Base-by-base conservation (phyloP, 2,888 invertebrate species). In the Hyppa rectilinea region DNA sequence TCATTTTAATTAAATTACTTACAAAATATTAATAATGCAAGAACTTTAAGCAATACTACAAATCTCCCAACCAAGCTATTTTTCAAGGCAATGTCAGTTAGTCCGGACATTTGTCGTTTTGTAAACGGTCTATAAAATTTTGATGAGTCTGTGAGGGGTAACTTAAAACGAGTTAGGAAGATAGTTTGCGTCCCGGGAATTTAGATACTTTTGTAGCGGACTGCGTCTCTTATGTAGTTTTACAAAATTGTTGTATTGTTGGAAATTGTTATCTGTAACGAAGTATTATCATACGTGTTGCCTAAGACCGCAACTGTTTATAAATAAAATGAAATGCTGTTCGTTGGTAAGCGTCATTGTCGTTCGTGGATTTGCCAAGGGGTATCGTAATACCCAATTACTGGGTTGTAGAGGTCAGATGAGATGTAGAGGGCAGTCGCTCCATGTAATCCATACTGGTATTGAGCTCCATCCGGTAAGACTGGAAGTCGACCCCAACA, bases 51-150 rank as follows among this genome's bases (percentile, higher is more conserved):
- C n/a, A 45, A 34, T n/a, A 14, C 20, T 40, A 40, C 9, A 45
- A 59, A 59, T 53, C 31, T 52, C n/a, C 14, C 23, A 34, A 23
- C 38, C 9, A 43, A 58, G 58, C 40, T 14, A 53, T 74, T 58
- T 73, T 63, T 58, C 47, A 64, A 65, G 26, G 52, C n/a, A 43
- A 36, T 43, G n/a, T 43, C 38, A 52, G 74, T 59, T 53, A 34
- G 31, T 40, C 65, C 45, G 50, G 36, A 47, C 58, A 73, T 73
- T 74, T 58, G 74, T 66, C 59, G 66, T 40, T 49, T 53, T 45
- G 59, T 74, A 75, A 74, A 74, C 59, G 66, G 66, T 67, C 67
- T 49, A 74, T 75, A 66, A 66, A 75, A 74, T 67, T 47, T 74
- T 73, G 47, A 73, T 73, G 66, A 63, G 63, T 23, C 40, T 59